These are phyloP conservation scores for Carollia perspicillata DNA, from an alignment of 2,113 vertebrate species.

Conservation along the genomic window DNA sequence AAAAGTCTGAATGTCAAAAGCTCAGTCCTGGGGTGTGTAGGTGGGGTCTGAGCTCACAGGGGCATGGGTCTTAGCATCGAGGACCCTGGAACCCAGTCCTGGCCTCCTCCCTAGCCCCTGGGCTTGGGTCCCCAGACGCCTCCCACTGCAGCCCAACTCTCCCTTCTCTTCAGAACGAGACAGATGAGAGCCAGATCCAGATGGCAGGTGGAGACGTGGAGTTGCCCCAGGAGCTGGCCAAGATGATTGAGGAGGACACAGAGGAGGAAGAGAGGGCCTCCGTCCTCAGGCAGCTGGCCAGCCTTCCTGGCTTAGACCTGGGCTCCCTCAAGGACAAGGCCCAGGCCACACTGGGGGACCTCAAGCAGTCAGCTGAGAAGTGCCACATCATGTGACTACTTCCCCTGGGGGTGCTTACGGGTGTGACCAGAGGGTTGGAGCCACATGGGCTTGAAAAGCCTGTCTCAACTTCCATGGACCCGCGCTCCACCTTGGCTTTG, in stretches of 20 bases:
- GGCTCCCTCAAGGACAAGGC: constrained; percentile 97
- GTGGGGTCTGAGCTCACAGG: neutral
- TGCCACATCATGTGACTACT: constrained; percentile 92
- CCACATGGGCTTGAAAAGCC: neutral
- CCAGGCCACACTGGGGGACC: constrained; percentile 94
- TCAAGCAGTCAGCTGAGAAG: constrained; percentile 96
- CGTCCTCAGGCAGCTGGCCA: constrained; percentile 92
- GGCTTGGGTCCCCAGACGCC: neutral
- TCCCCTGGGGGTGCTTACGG: neutral
- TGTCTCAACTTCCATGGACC: neutral
- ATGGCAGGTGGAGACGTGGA: constrained; percentile 91
- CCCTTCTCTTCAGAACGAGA: constrained; percentile 85
- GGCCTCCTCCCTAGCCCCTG: neutral
- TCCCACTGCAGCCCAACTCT: neutral
- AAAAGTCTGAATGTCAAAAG: neutral
- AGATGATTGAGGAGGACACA: constrained; percentile 97
- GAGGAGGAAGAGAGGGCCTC: constrained; percentile 93
- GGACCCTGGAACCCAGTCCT: neutral
- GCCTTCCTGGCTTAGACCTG: constrained; percentile 95
- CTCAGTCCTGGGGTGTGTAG: neutral
- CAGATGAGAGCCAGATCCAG: constrained; percentile 96
- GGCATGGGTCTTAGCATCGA: neutral
- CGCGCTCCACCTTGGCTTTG: neutral
- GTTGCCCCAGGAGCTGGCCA: constrained; percentile 94
- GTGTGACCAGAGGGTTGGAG: neutral